Percentiles rank a stretch among this genome's conserved stretches.
phyloP scores from a whole-genome alignment of 2,888 invertebrate genomes.

The Pyrrhia umbra region DNA sequence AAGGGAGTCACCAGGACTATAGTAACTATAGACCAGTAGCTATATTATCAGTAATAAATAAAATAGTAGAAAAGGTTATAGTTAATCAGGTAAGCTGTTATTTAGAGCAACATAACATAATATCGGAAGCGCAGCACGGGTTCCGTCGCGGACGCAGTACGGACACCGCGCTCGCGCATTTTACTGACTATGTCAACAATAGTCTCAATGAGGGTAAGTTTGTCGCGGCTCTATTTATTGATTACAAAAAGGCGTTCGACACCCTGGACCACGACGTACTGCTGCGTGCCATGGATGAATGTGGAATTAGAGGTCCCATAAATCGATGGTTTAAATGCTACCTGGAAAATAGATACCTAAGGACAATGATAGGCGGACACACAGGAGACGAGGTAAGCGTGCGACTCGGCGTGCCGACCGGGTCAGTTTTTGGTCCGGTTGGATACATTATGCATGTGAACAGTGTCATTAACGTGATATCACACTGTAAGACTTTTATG shows the following conservation, averaged over 20 bases:
- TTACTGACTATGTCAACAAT: conserved; percentile 39
- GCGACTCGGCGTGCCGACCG: conserved; percentile 43
- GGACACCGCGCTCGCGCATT: conserved; percentile 27
- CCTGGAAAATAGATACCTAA: neutral
- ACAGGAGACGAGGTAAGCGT: conserved; percentile 5
- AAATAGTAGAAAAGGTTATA: conserved; percentile 3
- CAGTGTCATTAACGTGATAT: conserved; percentile 37
- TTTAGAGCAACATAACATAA: conserved; percentile 6
- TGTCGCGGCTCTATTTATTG: conserved; percentile 38
- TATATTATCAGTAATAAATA: conserved; percentile 1
- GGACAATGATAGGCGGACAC: neutral
- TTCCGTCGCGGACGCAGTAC: conserved; percentile 41
- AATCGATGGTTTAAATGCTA: conserved; percentile 5
- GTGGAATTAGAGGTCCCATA: conserved; percentile 9
- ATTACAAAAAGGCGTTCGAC: conserved; percentile 23
- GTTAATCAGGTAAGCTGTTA: conserved; percentile 5
- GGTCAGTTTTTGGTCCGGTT: conserved; percentile 49
- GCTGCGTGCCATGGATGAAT: conserved; percentile 16
- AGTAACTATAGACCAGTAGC: conserved; percentile 3
- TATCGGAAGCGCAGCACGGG: conserved; percentile 28
- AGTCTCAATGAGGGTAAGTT: conserved; percentile 26
- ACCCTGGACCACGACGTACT: conserved; percentile 9
- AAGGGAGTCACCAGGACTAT: conserved; percentile 2
- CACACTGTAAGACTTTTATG: conserved; percentile 38
- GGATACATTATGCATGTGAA: conserved; percentile 53